Evolutionary conservation across 2,797 vertebrate species (phyloP).

Genomic region (Cirrhinus molitorella): DNA sequence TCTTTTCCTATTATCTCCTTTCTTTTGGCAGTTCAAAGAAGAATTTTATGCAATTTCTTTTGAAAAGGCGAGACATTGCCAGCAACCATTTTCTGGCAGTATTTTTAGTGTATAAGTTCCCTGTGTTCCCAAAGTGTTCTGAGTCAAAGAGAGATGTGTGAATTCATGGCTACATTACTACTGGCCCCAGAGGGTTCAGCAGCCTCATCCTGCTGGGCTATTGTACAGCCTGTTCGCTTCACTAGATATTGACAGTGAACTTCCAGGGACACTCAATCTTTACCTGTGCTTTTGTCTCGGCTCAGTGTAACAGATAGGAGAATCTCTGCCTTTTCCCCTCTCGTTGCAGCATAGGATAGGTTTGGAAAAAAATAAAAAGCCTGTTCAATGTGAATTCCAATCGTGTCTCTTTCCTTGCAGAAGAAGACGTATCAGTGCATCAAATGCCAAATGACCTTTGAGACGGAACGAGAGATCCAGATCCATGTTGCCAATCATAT

Average conservation of each 20-base stretch:
- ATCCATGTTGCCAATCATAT: constrained; percentile 99
- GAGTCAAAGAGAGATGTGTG: constrained; percentile 60
- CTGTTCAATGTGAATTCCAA: constrained; percentile 40
- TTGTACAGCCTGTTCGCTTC: constrained; percentile 77
- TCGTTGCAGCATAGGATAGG: background rate
- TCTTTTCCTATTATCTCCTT: constrained; percentile 24
- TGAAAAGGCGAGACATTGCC: constrained; percentile 50
- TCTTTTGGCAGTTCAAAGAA: constrained; percentile 42
- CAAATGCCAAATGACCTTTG: constrained; percentile 99
- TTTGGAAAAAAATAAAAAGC: background rate
- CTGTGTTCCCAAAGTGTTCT: constrained; percentile 56
- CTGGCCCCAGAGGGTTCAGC: constrained; percentile 71
- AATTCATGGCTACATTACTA: constrained; percentile 63
- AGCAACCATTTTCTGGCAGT: constrained; percentile 50
- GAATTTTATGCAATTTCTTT: constrained; percentile 49
- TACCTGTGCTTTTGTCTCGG: constrained; percentile 81
- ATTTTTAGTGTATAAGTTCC: constrained; percentile 46
- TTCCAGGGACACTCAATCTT: constrained; percentile 74
- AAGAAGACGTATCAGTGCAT: constrained; percentile 99
- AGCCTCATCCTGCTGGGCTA: constrained; percentile 74
- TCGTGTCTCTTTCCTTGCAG: constrained; percentile 73
- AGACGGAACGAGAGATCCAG: constrained; percentile 98
- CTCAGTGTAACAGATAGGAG: constrained; percentile 76
- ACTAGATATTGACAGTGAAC: constrained; percentile 81
- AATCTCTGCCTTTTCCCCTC: constrained; percentile 25